phyloP scores from a whole-genome alignment of 2,888 invertebrate genomes.

The Pinctada fucata region DNA sequence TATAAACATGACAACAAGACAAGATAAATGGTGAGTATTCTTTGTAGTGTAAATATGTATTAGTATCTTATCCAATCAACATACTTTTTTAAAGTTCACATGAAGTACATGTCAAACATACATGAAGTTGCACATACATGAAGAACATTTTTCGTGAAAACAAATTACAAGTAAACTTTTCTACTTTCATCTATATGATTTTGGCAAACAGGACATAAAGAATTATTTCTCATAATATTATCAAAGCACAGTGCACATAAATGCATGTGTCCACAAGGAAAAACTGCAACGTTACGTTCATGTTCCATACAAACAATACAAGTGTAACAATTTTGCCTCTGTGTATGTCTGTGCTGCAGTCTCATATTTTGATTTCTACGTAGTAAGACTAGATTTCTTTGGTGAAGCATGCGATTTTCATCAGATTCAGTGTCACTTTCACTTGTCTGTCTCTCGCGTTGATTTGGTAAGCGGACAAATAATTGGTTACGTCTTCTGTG shows the following conservation, averaged over 20 bases:
- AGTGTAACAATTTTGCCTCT: not conserved
- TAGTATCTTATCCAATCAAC: too few relatives aligned
- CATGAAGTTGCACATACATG: too few relatives aligned
- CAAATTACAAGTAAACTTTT: conserved; percentile 36
- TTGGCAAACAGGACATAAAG: conserved; percentile 48
- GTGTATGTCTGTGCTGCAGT: not conserved
- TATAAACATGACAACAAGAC: too few relatives aligned
- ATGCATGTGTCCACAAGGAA: conserved; percentile 54
- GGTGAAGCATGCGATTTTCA: not conserved
- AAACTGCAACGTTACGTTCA: conserved; percentile 45
- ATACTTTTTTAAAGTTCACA: too few relatives aligned
- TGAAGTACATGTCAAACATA: too few relatives aligned
- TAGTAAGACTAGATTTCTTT: not conserved
- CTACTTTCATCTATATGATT: conserved; percentile 40
- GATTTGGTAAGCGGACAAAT: not conserved
- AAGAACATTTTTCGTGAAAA: too few relatives aligned
- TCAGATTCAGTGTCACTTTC: conserved; percentile 10
- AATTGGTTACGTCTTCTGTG: not conserved
- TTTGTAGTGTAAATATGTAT: too few relatives aligned
- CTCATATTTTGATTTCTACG: not conserved
- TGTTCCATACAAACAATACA: conserved; percentile 49
- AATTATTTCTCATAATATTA: conserved; percentile 29
- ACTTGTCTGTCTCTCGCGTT: not conserved
- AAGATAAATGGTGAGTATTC: too few relatives aligned
- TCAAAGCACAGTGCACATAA: conserved; percentile 46